Conservation (phyloP, 37 sponge, comb jelly and placozoan species). For the Chondrosia reniformis region DNA sequence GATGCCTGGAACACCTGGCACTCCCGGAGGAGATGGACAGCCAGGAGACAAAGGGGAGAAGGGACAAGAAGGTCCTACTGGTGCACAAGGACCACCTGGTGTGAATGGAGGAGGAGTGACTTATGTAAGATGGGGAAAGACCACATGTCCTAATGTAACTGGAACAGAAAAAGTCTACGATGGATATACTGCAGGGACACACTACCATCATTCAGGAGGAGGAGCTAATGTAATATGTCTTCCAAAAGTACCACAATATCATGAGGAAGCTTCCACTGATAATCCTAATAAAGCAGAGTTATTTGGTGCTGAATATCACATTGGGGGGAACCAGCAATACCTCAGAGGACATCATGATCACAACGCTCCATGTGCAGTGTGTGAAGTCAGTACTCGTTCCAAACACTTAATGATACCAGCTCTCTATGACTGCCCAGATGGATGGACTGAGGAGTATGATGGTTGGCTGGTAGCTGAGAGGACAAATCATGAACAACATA, state of each 20-base stretch:
- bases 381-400: slow-evolving; percentile 24
- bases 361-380: slow-evolving; percentile 62
- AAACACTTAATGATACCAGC: slow-evolving; percentile 43
- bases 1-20: slow-evolving; percentile 9
- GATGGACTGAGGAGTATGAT: slow-evolving; percentile 56
- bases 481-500: neutral
- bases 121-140: slow-evolving; percentile 53
- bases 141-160: slow-evolving; percentile 23
- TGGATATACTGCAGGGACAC: slow-evolving; percentile 6
- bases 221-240: slow-evolving; percentile 49
- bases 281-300: neutral
- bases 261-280: neutral
- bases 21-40: slow-evolving; percentile 35
- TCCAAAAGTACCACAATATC: slow-evolving; percentile 31
- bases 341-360: neutral
- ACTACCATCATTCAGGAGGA: slow-evolving; percentile 32
- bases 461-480: slow-evolving; percentile 46
- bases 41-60: slow-evolving; percentile 20
- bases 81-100: slow-evolving; percentile 25
- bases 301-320: slow-evolving; percentile 44
- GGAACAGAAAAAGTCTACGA: slow-evolving; percentile 39
- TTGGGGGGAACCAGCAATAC: neutral
- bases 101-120: slow-evolving; percentile 13
- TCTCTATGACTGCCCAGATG: slow-evolving; percentile 20
- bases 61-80: slow-evolving; percentile 16